Conservation (phyloP, 1,140 invertebrate genomes). For the Drosophila tropicalis region DNA sequence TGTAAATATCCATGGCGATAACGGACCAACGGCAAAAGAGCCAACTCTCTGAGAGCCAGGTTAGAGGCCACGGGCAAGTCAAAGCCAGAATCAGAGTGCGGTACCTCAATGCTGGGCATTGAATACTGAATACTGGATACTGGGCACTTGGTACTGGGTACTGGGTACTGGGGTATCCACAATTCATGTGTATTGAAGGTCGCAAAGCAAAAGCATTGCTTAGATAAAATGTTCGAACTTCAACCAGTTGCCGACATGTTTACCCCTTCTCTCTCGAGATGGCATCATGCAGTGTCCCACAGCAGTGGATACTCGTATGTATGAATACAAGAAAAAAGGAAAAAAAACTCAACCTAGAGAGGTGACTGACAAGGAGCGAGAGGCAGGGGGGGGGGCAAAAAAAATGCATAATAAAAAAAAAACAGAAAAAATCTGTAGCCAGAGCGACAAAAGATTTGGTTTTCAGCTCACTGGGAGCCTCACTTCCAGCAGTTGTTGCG, state of each 20-base stretch:
- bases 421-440: not conserved
- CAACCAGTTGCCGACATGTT: slow-evolving; percentile 6
- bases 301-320: not conserved
- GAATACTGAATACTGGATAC: not conserved
- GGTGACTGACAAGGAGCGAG: not conserved
- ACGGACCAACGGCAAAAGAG: not conserved
- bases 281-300: slow-evolving; percentile 11
- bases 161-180: not conserved
- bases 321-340: not conserved
- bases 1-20: slow-evolving; percentile 7
- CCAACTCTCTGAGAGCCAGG: not conserved
- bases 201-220: slow-evolving; percentile 5
- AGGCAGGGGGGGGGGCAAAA: too few species aligned
- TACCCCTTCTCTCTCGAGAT: not conserved
- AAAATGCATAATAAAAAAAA: not conserved
- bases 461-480: slow-evolving; percentile 9
- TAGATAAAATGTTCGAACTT: slow-evolving; percentile 10
- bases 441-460: slow-evolving; percentile 11
- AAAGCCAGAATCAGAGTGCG: slow-evolving; percentile 3
- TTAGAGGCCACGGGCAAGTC: slow-evolving; percentile 10
- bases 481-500: not conserved
- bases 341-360: not conserved
- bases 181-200: slow-evolving; percentile 12
- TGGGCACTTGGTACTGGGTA: not conserved
- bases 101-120: not conserved